phyloP scores from a whole-genome alignment of 1,140 invertebrate genomes.

The Artemia franciscana region DNA sequence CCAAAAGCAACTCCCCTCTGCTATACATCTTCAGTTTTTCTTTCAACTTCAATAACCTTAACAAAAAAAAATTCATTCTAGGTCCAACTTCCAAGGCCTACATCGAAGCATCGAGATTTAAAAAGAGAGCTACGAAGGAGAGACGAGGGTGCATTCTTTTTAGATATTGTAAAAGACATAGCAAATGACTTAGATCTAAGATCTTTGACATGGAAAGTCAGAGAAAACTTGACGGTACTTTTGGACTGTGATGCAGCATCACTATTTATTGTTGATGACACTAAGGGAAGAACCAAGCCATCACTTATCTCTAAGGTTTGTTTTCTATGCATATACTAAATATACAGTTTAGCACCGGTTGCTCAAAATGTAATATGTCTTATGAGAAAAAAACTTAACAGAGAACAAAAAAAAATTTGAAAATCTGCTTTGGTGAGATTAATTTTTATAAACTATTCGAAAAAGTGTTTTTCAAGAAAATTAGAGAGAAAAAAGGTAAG shows the following conservation, averaged over 20 bases:
- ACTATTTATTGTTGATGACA: slow-evolving; percentile 24
- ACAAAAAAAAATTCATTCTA: slow-evolving; percentile 3
- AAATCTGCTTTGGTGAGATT: too few species aligned
- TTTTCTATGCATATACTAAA: too few species aligned
- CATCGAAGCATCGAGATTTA: slow-evolving; percentile 19
- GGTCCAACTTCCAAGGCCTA: slow-evolving; percentile 19
- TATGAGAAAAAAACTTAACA: too few species aligned
- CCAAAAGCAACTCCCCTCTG: too few species aligned
- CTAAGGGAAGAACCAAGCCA: slow-evolving; percentile 18
- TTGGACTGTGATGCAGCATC: slow-evolving; percentile 24
- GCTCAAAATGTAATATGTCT: too few species aligned
- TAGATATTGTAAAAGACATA: slow-evolving; percentile 24
- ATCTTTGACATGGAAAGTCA: slow-evolving; percentile 23
- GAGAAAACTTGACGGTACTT: slow-evolving; percentile 23
- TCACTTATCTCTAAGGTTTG: slow-evolving; percentile 23
- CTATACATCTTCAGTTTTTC: too few species aligned
- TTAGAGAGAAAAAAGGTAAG: too few species aligned
- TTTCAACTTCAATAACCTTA: too few species aligned
- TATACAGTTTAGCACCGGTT: too few species aligned
- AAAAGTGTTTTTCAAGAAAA: too few species aligned
- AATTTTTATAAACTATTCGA: too few species aligned
- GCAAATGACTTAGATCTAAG: slow-evolving; percentile 25
- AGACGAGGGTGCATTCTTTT: slow-evolving; percentile 24
- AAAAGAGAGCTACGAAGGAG: slow-evolving; percentile 21
- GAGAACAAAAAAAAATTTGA: too few species aligned